These are phyloP conservation scores for Orientallactaga sibirica DNA, from an alignment of 2,797 vertebrate species.

Conservation along the genomic window DNA sequence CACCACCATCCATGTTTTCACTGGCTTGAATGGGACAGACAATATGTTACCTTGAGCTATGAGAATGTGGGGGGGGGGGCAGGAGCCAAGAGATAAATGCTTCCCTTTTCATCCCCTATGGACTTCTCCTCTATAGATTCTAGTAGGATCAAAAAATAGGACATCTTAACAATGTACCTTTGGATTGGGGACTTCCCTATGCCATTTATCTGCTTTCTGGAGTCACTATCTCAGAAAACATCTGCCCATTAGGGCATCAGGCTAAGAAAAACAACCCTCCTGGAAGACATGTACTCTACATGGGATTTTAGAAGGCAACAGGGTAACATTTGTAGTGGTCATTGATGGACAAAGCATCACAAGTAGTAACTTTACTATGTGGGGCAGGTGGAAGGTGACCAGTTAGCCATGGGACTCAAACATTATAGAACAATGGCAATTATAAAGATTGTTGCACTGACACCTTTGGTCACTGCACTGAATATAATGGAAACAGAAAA, in stretches of 20 bases:
- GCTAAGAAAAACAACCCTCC: constrained; percentile 3
- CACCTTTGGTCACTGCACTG: not conserved
- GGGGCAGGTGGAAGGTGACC: not conserved
- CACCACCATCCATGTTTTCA: fast-evolving
- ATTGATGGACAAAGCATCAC: not conserved
- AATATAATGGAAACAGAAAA: constrained; percentile 11
- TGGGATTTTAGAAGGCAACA: not conserved
- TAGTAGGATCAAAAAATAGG: not conserved
- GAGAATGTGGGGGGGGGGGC: not conserved
- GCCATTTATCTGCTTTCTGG: not conserved
- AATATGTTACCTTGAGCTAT: not conserved
- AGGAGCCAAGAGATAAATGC: not conserved
- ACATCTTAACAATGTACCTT: not conserved
- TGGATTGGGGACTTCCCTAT: not conserved
- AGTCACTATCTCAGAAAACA: not conserved
- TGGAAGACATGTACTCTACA: not conserved
- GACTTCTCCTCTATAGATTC: not conserved
- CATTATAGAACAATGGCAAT: not conserved
- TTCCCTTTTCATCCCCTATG: not conserved
- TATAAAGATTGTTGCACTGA: not conserved
- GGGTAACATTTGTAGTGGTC: not conserved
- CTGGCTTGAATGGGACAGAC: not conserved
- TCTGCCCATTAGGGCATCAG: not conserved
- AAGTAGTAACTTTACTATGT: not conserved
- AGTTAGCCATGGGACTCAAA: not conserved